Evolutionary conservation across 2,113 vertebrate genomes (phyloP), one percentile per base, ranked within the genome.

Genomic region (Helogale parvula): DNA sequence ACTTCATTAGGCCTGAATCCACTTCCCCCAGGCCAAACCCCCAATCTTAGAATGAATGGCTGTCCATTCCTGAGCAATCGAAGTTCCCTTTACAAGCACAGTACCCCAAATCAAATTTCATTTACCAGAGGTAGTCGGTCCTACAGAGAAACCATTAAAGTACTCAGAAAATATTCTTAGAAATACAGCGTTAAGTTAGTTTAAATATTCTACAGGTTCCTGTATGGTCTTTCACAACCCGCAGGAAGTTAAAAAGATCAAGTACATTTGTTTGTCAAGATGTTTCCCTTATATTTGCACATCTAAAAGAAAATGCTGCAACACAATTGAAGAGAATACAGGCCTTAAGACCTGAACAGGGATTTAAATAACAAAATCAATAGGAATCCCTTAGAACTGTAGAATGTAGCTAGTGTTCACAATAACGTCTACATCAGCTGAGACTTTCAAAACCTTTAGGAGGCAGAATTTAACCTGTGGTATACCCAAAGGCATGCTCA

Each of bases 171-270:
- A 80, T 66, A 88, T 38, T 74, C 71, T 88, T 81, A 71, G 11
- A 71, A 91, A 77, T 16, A 88, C 0, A 91, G 35, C 5, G 16
- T 82, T 87, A 93, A 45, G 9, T 45, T 79, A 15, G 16, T 38
- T 87, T 25, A 94, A 89, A 95, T 88, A 88, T 16, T 89, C 77
- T 88, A 85, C 50, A 85, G 50, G 90, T 74, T 94, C 19, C 63
- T 92, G 52, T 69, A 38, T 21, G 38, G 19, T 84, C 63, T 96
- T 95, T 92, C 23, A 88, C 17, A 80, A 69, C 65, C 29, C 17
- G 16, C 7, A 27, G n/a, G 79, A 87, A 97, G 84, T 60, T 10
- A 47, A 94, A 93, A 9, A 82, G 60, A 82, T 45, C 5, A 68
- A 89, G 54, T 93, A 95, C 83, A 95, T 81, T 74, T 90, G 52